A percentile compares a stretch with the other conserved stretches of the same genome.
phyloP scores from a whole-genome alignment of 2,888 invertebrate genomes.

The Deladenus siricidicola region DNA sequence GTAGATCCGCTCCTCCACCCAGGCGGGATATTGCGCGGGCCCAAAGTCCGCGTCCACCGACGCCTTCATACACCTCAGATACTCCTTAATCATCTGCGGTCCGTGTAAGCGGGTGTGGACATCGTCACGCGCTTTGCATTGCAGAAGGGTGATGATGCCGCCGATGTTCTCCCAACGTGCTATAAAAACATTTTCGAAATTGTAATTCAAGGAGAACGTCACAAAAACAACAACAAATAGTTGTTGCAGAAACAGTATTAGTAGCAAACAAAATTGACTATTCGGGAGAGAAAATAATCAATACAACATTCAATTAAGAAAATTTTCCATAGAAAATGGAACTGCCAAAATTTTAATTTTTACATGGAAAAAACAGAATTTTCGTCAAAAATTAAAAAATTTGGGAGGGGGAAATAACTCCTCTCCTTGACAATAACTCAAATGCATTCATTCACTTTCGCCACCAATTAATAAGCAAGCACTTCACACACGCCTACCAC shows the following conservation, averaged over 20 bases:
- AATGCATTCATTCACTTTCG: no score
- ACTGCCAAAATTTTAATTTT: no score
- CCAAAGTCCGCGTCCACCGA: constrained; percentile 48
- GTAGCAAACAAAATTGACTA: no score
- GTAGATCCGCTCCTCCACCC: constrained; percentile 23
- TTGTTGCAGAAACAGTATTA: not conserved
- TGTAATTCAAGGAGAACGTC: not conserved
- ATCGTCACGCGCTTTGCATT: constrained; percentile 33
- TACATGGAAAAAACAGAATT: no score
- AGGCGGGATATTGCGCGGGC: constrained; percentile 25
- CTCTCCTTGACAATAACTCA: no score
- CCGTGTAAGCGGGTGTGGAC: constrained; percentile 43
- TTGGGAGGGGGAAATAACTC: no score
- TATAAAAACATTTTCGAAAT: no score
- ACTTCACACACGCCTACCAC: constrained; percentile 24
- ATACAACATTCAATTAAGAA: no score
- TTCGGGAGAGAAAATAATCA: no score
- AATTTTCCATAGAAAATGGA: no score
- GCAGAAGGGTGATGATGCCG: constrained; percentile 43
- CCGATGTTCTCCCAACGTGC: constrained; percentile 46
- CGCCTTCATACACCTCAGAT: constrained; percentile 44
- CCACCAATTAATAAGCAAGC: no score
- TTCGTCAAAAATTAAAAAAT: no score
- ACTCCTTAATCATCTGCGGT: constrained; percentile 38
- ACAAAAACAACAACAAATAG: constrained; percentile 11